Base-by-base conservation (phyloP, 2,888 invertebrate genomes). In the Epistrophe eligans region DNA sequence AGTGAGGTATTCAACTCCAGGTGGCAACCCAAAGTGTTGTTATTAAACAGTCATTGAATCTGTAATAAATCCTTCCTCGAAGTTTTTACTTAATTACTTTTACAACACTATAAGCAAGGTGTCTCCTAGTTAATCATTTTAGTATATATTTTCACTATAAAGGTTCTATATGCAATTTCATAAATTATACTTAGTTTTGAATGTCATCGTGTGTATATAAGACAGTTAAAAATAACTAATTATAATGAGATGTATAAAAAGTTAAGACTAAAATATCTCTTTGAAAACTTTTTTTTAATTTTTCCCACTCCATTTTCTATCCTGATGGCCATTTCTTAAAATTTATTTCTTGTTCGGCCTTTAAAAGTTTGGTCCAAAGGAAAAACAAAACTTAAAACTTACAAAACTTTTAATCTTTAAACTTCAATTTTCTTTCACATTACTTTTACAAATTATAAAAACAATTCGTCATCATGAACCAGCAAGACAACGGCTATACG, bases 381-480 rank as follows among this genome's bases (percentile, higher is more conserved):
- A 17, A 17, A 48, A 17, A 17, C 2, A 48, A 48, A 48, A 48
- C 48, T 6, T 9, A 48, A 40, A 13, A 15, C 35, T 35, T 32
- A 40, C 24, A 40, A 17, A 45, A 45, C 45, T 45, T 74, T 62
- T 62, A 74, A 64, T 74, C 74, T 74, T 52, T 55, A 74, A 28
- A 74, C 74, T 64, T 74, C 28, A 50, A 40, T 60, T 74, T 64
- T 28, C 62, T 55, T 13, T 38, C 19, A 62, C 6, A 38, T 17
- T 19, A n/a, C 24, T 50, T 28, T 52, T 64, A 9, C n/a, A 62
- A 74, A 28, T 38, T 52, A 64, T 62, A 50, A 13, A 11, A 52
- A 32, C 2, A 74, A 40, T 17, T 50, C n/a, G n/a, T n/a, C 60
- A n/a, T 50, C 50, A 60, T 52, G 28, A 24, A 52, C 13, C 35